Conservation (phyloP, 1,140 invertebrate species). For the Dendrolimus punctatus region DNA sequence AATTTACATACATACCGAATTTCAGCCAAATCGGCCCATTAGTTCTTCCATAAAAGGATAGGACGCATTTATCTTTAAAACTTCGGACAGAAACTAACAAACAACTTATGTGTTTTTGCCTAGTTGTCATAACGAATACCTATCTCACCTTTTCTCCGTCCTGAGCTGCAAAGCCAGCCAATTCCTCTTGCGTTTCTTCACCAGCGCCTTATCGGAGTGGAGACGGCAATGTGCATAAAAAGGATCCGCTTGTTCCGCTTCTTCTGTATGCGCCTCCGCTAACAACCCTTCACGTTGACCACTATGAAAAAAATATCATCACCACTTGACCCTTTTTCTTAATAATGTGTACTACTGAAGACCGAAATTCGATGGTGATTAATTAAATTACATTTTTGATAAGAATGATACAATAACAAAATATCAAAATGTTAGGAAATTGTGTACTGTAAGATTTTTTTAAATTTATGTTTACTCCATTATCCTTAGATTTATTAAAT, state of each 20-base stretch:
- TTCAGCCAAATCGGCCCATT: no score
- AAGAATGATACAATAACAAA: no score
- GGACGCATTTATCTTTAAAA: no score
- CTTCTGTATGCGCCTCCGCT: conserved; percentile 93
- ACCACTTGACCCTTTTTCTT: neutral
- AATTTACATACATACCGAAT: no score
- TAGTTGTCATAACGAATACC: conserved; percentile 5
- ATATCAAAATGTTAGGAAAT: no score
- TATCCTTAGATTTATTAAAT: no score
- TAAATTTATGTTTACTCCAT: no score
- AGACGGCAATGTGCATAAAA: conserved; percentile 97
- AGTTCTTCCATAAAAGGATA: no score
- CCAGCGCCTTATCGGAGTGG: conserved; percentile 88
- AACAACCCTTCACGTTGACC: conserved; percentile 94
- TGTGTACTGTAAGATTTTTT: no score
- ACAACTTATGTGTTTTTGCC: neutral
- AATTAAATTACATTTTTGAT: no score
- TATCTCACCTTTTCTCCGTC: conserved; percentile 76
- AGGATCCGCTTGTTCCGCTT: conserved; percentile 95
- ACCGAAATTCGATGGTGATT: no score
- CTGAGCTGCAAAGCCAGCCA: conserved; percentile 91
- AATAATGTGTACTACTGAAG: no score
- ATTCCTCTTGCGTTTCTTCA: conserved; percentile 87
- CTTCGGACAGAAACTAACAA: neutral
- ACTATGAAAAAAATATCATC: conserved; percentile 71